A percentile compares a stretch with the other conserved stretches of the same genome.
phyloP scores from a whole-genome alignment of 2,888 invertebrate genomes.

The Opisthograptis luteolata region DNA sequence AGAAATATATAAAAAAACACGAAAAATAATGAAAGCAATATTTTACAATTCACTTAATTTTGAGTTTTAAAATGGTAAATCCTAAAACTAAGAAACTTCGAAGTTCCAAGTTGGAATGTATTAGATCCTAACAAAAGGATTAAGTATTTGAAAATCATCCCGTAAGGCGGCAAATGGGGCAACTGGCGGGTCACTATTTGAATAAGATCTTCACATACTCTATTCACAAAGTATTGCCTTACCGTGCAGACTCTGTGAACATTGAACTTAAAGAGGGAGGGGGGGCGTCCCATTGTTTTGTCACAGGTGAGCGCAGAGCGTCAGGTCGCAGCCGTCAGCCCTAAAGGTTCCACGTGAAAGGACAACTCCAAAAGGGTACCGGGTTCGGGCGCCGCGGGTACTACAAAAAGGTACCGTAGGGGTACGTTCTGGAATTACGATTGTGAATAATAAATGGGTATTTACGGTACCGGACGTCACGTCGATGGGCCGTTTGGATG shows the following conservation, averaged over 20 bases:
- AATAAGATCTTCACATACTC: too few relatives aligned
- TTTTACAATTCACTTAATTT: too few relatives aligned
- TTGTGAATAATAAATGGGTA: conserved; percentile 42
- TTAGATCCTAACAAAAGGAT: too few relatives aligned
- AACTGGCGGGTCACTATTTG: too few relatives aligned
- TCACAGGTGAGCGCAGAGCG: conserved; percentile 58
- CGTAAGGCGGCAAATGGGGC: too few relatives aligned
- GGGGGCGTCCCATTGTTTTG: conserved; percentile 50
- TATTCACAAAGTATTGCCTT: too few relatives aligned
- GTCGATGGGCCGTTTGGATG: conserved; percentile 3
- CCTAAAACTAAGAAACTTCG: too few relatives aligned
- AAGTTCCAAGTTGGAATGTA: too few relatives aligned
- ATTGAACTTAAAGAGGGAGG: conserved; percentile 17
- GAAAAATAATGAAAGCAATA: too few relatives aligned
- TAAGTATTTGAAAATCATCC: too few relatives aligned
- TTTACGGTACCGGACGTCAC: conserved; percentile 10
- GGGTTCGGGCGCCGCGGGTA: conserved; percentile 15
- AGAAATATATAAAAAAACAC: too few relatives aligned
- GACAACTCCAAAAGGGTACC: conserved; percentile 33
- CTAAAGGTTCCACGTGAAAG: conserved; percentile 34
- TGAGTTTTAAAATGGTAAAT: too few relatives aligned
- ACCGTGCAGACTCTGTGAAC: conserved; percentile 7
- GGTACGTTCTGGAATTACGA: conserved; percentile 37
- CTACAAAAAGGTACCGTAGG: conserved; percentile 32
- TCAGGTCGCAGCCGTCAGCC: conserved; percentile 45